These are phyloP conservation scores for Amorpha juglandis DNA, from an alignment of 2,888 invertebrate genomes.

Conservation along the genomic window DNA sequence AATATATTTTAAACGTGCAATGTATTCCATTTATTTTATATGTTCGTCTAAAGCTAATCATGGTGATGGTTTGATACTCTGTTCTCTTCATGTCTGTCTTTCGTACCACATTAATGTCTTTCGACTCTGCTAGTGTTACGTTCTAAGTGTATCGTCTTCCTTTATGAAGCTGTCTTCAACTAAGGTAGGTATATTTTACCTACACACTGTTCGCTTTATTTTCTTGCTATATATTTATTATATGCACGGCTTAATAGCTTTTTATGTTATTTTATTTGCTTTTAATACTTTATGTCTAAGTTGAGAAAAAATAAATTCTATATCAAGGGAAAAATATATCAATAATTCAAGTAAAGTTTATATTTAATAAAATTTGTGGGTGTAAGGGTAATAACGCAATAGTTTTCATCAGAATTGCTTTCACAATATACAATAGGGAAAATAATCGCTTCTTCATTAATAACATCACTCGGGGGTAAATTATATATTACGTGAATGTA, in stretches of 20 bases:
- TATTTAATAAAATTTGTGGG: not conserved
- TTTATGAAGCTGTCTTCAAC: slow-evolving; percentile 59
- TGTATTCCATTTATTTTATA: slow-evolving; percentile 29
- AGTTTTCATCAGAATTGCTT: slow-evolving; percentile 3
- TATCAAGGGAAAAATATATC: not conserved
- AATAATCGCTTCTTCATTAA: slow-evolving; percentile 15
- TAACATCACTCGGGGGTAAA: not conserved
- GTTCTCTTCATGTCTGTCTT: slow-evolving; percentile 56
- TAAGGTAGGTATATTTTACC: slow-evolving; percentile 72
- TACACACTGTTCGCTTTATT: slow-evolving; percentile 54
- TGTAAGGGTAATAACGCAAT: not conserved
- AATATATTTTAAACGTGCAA: slow-evolving; percentile 20
- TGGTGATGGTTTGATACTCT: slow-evolving; percentile 83
- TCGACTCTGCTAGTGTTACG: slow-evolving; percentile 39
- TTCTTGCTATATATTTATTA: slow-evolving; percentile 49
- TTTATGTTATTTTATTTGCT: slow-evolving; percentile 32
- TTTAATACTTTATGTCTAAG: slow-evolving; percentile 27
- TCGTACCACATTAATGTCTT: slow-evolving; percentile 48
- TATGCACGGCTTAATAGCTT: slow-evolving; percentile 39
- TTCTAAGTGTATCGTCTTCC: slow-evolving; percentile 41
- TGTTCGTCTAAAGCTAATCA: slow-evolving; percentile 57
- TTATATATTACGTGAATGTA: not conserved
- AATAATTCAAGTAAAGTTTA: not conserved
- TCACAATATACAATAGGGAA: not conserved
- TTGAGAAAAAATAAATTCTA: not conserved